Evolutionary conservation across 2,113 vertebrate genomes (phyloP), one percentile per base, ranked within the genome.

Genomic region (Pungitius pungitius): DNA sequence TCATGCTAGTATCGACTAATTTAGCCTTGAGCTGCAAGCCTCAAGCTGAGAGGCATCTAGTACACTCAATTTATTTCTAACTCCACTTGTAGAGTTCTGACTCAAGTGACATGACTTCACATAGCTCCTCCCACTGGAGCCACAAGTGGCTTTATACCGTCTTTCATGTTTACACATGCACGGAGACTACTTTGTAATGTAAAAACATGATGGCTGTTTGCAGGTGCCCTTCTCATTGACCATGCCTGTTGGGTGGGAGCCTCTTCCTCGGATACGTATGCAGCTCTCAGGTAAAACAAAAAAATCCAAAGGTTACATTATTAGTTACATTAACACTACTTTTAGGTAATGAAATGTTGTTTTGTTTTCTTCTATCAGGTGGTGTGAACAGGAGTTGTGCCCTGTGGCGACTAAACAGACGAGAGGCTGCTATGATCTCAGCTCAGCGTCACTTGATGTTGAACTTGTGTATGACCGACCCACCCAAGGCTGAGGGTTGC

Each of bases 341-440:
- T 27, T 42, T 0, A 47, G 22, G 15, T 4, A 37, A 10, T 26
- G 26, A 49, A 18, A 78, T 45, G 12, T 17, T 17, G 69, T 64
- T 58, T 33, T 67, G 10, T 14, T 58, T 60, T 85, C 26, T 24
- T 75, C 43, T 1, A 43, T 4, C 88, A 96, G 96, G 82, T 96
- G 96, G 95, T 95, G 95, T 81, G 83, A 89, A 52, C 93, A 93
- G 54, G 95, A 96, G 58, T 72, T 95, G 63, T 95, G 94, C 70
- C 94, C 92, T 0, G 92, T 94, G 65, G 83, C 75, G 37, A 55
- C 17, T 0, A 92, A 89, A 65, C 75, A 89, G 0, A 10, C 3
- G 2, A 87, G 40, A 12, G 84, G 94, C 56, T 92, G 83, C 80
- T 96, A 96, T 20, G 37, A 78, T 9, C 17, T 49, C 0, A 71